These are phyloP conservation scores for Vannuccia rotundouncinata DNA, from an alignment of 2,888 invertebrate species.

Conservation along the genomic window DNA sequence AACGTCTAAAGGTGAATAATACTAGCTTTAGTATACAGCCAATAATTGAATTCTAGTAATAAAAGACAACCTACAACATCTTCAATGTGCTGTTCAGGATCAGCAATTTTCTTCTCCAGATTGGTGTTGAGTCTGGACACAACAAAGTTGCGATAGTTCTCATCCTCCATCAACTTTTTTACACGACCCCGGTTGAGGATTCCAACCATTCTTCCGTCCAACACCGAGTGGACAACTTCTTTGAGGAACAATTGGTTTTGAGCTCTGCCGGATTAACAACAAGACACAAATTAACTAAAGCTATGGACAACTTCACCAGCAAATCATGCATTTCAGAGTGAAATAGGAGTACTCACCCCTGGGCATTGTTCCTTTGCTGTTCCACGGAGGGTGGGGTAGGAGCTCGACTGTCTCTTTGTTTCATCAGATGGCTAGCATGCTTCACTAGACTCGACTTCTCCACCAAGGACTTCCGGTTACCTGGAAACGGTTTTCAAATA, in stretches of 20 bases:
- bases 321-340: no score
- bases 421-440: slow-evolving; percentile 45
- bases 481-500: slow-evolving; percentile 42
- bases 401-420: slow-evolving; percentile 4
- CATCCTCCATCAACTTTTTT: slow-evolving; percentile 95
- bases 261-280: slow-evolving; percentile 48
- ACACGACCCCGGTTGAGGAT: slow-evolving; percentile 87
- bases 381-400: slow-evolving; percentile 43
- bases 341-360: no score
- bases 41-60: neutral
- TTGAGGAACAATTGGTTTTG: slow-evolving; percentile 90
- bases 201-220: slow-evolving; percentile 87
- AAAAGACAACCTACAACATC: slow-evolving; percentile 73
- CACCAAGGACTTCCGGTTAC: slow-evolving; percentile 67
- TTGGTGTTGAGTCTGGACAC: slow-evolving; percentile 88
- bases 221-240: slow-evolving; percentile 75
- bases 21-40: no score
- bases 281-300: neutral
- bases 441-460: slow-evolving; percentile 78
- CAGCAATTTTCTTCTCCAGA: slow-evolving; percentile 81
- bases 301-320: no score
- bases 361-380: slow-evolving; percentile 45
- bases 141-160: slow-evolving; percentile 89
- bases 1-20: no score
- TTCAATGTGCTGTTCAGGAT: slow-evolving; percentile 78